Evolutionary conservation across 1,140 invertebrate genomes (phyloP).

Genomic region (Caenorhabditis elegans): WBcel235 BX284604.4:13102501-13103000

Average conservation of each 20-base stretch:
- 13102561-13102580: background rate
- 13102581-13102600: background rate
- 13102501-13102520: background rate
- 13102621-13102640: background rate
- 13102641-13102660: background rate
- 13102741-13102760: background rate
- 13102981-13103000: background rate
- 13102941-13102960: background rate
- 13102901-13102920: background rate
- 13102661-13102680: background rate
- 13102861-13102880: background rate
- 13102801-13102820: background rate
- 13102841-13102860: background rate
- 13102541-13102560: background rate
- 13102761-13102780: background rate
- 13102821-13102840: background rate
- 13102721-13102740: background rate
- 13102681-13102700: background rate
- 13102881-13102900: background rate
- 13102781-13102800: conserved; percentile 1
- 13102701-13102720: background rate
- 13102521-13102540: background rate
- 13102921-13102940: background rate
- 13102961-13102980: background rate
- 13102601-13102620: background rate